A percentile compares a stretch with the other conserved stretches of the same genome.
phyloP scores from a whole-genome alignment of 2,113 vertebrate species.

The Gallinago paraguaiae region DNA sequence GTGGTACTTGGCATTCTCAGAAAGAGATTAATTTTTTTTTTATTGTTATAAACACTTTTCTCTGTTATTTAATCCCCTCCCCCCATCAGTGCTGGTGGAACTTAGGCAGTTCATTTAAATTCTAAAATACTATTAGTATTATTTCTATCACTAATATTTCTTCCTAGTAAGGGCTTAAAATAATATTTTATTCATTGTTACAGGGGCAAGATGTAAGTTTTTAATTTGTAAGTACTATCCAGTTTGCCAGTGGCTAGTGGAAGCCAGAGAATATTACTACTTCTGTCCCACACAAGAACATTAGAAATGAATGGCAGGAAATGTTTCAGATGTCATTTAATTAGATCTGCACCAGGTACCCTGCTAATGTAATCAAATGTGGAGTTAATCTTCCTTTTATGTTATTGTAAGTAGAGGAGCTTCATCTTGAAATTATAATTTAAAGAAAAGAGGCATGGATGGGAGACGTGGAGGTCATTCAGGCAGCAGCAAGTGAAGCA shows the following conservation, averaged over 20 bases:
- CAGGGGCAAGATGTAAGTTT: neutral
- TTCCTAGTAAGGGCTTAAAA: neutral
- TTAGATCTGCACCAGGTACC: conserved; percentile 16
- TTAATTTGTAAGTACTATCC: neutral
- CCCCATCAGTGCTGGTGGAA: neutral
- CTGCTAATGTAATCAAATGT: conserved; percentile 48
- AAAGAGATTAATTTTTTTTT: neutral
- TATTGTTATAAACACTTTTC: neutral
- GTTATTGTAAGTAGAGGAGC: conserved; percentile 44
- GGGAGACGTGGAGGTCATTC: conserved; percentile 35
- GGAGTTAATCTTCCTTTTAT: conserved; percentile 52
- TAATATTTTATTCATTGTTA: neutral
- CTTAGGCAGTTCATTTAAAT: neutral
- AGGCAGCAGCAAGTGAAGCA: conserved; percentile 60
- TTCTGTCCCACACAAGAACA: neutral
- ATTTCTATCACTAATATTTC: neutral
- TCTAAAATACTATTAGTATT: neutral
- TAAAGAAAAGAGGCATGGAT: conserved; percentile 3
- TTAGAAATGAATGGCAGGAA: conserved; percentile 43
- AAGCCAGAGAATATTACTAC: neutral
- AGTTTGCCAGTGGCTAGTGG: neutral
- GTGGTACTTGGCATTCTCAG: neutral
- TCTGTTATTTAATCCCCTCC: neutral
- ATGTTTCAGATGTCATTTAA: conserved; percentile 27
- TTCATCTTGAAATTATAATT: conserved; percentile 47